phyloP scores from a whole-genome alignment of 2,797 vertebrate species.

The Catamblyrhynchus diadema region DNA sequence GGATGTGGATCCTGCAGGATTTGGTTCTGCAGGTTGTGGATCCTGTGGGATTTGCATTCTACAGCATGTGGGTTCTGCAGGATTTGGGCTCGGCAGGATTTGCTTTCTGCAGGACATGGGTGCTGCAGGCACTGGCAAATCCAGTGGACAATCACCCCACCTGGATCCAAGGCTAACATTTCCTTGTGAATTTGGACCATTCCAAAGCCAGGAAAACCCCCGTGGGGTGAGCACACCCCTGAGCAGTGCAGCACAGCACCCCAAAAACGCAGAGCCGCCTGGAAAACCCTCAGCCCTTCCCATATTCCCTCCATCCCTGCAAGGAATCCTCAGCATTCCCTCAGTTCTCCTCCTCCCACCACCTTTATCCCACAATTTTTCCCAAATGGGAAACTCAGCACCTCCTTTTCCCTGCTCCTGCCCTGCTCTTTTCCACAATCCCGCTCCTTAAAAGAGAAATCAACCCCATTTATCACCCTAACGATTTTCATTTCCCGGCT shows the following conservation, averaged over 20 bases:
- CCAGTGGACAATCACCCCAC: not conserved
- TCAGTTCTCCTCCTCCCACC: not conserved
- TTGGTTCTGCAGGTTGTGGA: too few species aligned
- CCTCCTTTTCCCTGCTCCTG: not conserved
- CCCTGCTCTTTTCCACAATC: not conserved
- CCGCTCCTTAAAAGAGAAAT: not conserved
- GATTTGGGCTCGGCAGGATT: rapidly evolving
- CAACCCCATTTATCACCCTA: slow-evolving; percentile 33
- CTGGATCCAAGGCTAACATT: not conserved
- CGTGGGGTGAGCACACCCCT: not conserved
- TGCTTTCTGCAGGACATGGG: rapidly evolving
- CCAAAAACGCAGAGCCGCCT: rapidly evolving
- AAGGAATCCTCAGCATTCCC: not conserved
- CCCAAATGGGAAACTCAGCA: not conserved
- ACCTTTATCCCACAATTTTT: not conserved
- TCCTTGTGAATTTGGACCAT: rapidly evolving
- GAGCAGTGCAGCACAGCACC: not conserved
- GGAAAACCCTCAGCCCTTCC: not conserved
- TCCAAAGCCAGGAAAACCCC: rapidly evolving
- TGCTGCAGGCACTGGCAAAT: rapidly evolving
- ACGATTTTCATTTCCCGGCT: slow-evolving; percentile 36
- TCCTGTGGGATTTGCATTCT: too few species aligned
- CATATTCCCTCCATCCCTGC: not conserved
- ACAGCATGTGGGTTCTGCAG: too few species aligned
- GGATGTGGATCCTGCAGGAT: too few species aligned